Percentiles rank a stretch among this genome's conserved stretches.
These are phyloP conservation scores for Blennius ocellaris DNA, from an alignment of 2,113 vertebrate species.

Conservation along the genomic window DNA sequence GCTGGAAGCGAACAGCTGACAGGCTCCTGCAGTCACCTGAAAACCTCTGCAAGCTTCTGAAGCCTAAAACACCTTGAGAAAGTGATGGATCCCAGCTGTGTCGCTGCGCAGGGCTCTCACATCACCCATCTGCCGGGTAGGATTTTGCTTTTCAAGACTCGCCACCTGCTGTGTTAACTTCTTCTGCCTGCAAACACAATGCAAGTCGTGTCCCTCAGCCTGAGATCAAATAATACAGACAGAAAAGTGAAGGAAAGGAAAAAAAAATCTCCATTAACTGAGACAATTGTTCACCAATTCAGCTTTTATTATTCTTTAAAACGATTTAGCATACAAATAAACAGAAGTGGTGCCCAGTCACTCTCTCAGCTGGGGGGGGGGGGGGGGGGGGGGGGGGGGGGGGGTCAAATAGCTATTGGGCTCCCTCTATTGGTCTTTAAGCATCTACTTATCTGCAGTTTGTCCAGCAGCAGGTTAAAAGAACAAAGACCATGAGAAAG, in stretches of 20 bases:
- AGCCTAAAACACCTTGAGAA: constrained; percentile 58
- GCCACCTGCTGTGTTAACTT: constrained; percentile 4
- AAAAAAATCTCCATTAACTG: background rate
- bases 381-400: constrained; percentile 31
- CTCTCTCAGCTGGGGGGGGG: constrained; percentile 25
- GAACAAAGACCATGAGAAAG: background rate
- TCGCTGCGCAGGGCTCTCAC: constrained; percentile 2
- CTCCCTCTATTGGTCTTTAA: constrained; percentile 78
- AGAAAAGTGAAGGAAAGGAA: too few species aligned
- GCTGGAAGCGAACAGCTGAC: constrained; percentile 54
- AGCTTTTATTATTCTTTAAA: constrained; percentile 18
- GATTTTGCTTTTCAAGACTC: constrained; percentile 23
- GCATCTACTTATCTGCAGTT: constrained; percentile 43
- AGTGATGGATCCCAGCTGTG: constrained; percentile 61
- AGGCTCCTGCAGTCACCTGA: constrained; percentile 40
- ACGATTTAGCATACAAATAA: constrained; percentile 39
- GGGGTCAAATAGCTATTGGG: constrained; percentile 73
- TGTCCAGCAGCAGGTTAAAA: constrained; percentile 36
- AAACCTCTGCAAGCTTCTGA: constrained; percentile 57
- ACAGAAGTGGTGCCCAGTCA: constrained; percentile 2
- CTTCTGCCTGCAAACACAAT: constrained; percentile 21
- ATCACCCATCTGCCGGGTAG: constrained; percentile 61
- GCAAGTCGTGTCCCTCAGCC: background rate
- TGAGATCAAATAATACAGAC: background rate
- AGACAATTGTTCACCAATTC: background rate